Evolutionary conservation across 2,113 vertebrate species (phyloP), one percentile per base, ranked within the genome.

Genomic region (Pteronura brasiliensis): DNA sequence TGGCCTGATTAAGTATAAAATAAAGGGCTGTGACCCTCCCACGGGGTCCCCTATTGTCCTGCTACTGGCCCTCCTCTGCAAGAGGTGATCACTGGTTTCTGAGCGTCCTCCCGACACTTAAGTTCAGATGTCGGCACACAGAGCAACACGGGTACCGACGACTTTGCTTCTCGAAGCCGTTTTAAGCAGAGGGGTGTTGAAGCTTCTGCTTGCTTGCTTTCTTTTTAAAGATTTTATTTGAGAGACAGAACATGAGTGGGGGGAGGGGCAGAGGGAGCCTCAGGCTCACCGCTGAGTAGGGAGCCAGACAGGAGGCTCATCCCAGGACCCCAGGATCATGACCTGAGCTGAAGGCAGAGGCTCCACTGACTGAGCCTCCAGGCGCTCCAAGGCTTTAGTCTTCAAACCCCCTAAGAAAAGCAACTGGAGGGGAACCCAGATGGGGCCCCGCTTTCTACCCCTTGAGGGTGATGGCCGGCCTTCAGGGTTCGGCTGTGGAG

Each of bases 401-500:
- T 47, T 59, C 84, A 81, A 10, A 59, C 74, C 17, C 23, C 63
- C 63, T 52, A 25, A 82, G 93, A 27, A 61, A 63, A 63, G 65
- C 42, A 49, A 6, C 31, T 21, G 14, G 63, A 11, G 3, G 4
- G 3, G 3, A 7, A 63, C 31, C 72, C 13, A 0, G 42, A 14
- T 34, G 42, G 4, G 47, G 42, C 6, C 12, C 42, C 1, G 4
- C 52, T 23, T 77, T 44, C 31, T 36, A 2, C 69, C 25, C 2
- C 42, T 11, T 12, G 14, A 3, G 27, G 27, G 4, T 14, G 42
- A 15, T 7, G 13, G n/a, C 59, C 12, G 5, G 61, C 71, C 39
- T 1, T 2, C 10, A 14, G 39, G 71, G 3, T 25, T 31, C 4
- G 65, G 65, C 0, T 1, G 61, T 14, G 4, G 6, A 2, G 31